Evolutionary conservation across 2,797 vertebrate species (phyloP).

Genomic region (Rhyacichthys aspro): DNA sequence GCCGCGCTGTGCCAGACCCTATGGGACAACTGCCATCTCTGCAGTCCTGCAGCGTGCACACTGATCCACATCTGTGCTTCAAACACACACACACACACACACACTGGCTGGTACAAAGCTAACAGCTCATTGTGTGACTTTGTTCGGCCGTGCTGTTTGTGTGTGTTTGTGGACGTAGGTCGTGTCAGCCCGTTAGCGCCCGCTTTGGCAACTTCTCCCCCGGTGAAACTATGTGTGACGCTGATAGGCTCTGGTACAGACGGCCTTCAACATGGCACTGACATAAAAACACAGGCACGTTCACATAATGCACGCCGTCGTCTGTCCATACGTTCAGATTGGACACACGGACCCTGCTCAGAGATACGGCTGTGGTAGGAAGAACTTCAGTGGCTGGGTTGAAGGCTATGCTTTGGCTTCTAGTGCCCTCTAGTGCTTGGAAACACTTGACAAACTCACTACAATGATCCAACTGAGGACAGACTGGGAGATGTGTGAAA

Average conservation of each 20-base stretch:
- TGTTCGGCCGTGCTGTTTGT: slow-evolving; percentile 51
- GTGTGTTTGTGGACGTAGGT: slow-evolving; percentile 59
- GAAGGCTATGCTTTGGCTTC: slow-evolving; percentile 67
- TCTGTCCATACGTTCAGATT: slow-evolving; percentile 55
- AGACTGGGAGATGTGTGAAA: slow-evolving; percentile 12
- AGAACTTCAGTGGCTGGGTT: slow-evolving; percentile 35
- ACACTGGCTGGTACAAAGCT: slow-evolving; percentile 70
- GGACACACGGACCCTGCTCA: slow-evolving; percentile 42
- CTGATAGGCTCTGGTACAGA: slow-evolving; percentile 76
- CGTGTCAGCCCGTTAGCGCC: slow-evolving; percentile 56
- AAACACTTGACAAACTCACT: slow-evolving; percentile 23
- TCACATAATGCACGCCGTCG: slow-evolving; percentile 45
- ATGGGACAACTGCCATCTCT: slow-evolving; percentile 67
- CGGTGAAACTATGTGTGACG: slow-evolving; percentile 55
- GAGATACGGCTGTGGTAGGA: slow-evolving; percentile 40
- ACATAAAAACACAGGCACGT: slow-evolving; percentile 56
- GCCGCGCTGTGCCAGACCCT: slow-evolving; percentile 59
- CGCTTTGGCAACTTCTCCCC: slow-evolving; percentile 41
- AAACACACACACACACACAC: slow-evolving; percentile 63
- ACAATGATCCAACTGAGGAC: slow-evolving; percentile 18
- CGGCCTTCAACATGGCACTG: slow-evolving; percentile 56
- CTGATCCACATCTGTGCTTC: slow-evolving; percentile 70
- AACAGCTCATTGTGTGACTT: slow-evolving; percentile 67
- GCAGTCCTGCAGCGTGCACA: slow-evolving; percentile 69
- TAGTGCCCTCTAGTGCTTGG: slow-evolving; percentile 81